These are phyloP conservation scores for Catharus ustulatus DNA, from an alignment of 2,797 vertebrate species.

Conservation along the genomic window DNA sequence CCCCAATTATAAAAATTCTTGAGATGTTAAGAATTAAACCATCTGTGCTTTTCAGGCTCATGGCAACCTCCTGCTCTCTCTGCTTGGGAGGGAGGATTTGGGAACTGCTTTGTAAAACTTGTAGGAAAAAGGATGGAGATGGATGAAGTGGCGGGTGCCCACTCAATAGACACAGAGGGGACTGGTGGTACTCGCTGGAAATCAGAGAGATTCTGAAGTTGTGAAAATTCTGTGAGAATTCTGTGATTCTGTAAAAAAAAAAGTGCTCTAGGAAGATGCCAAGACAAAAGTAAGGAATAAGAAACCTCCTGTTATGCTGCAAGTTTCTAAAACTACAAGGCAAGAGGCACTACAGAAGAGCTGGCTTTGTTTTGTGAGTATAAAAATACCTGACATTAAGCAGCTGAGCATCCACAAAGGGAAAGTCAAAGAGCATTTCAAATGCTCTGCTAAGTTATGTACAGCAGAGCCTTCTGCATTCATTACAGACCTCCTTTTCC, in stretches of 20 bases:
- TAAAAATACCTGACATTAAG: not conserved
- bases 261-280: not conserved
- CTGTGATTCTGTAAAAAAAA: too few species aligned
- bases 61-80: not conserved
- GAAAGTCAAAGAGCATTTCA: conserved; percentile 30
- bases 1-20: not conserved
- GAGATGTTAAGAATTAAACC: not conserved
- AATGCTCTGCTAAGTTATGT: not conserved
- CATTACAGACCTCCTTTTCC: not conserved
- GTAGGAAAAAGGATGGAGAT: not conserved
- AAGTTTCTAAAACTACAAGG: not conserved
- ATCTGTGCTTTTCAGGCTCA: not conserved
- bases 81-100: not conserved
- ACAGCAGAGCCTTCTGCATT: not conserved
- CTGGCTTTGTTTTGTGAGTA: not conserved
- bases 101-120: not conserved
- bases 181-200: fast-evolving
- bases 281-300: not conserved
- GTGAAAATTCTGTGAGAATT: too few species aligned
- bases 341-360: not conserved
- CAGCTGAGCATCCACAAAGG: not conserved
- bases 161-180: not conserved
- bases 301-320: not conserved
- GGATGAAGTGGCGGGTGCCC: not conserved
- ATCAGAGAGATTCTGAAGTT: not conserved